Evolutionary conservation across 2,888 invertebrate genomes (phyloP), one percentile per base, ranked within the genome.

Genomic region (Zootermopsis nevadensis): DNA sequence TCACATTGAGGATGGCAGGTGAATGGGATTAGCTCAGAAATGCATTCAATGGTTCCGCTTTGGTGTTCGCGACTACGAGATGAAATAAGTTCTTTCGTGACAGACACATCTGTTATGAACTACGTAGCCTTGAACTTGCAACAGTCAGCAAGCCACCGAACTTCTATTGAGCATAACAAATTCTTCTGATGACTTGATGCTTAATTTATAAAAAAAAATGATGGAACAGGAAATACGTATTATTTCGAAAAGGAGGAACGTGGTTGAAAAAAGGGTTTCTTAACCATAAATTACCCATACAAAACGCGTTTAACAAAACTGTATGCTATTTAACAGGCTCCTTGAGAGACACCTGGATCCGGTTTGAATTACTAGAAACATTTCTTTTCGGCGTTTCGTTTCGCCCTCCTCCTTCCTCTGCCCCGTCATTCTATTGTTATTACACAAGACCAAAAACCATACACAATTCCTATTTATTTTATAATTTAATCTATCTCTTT

Each of bases 401-500:
- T 66, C 15, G 1, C 38, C 55, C 79, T 66, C n/a, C 79, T n/a
- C 22, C 12, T 79, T 66, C 38, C 35, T 38, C 66, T 66, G n/a
- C 66, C n/a, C 33, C 35, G 24, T 79, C 60, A 4, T 60, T n/a
- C 38, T 27, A 27, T 74, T 74, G 74, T 38, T 74, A 74, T 74
- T 74, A 74, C 42, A 35, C n/a, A 53, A 77, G 77, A 48, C 53
- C 31, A 74, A 60, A 79, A 66, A 79, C 79, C 79, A 35, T 66
- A 35, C 27, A 53, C 79, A 79, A 79, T 66, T 79, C 66, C 30
- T 79, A 79, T 38, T 79, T 79, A 79, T 66, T 79, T 79, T 66
- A 79, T 79, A 79, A 79, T 79, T 66, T 66, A 79, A 79, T 79
- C 66, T 79, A 79, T 79, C 66, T 79, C 60, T 79, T 66, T 79